Conservation (phyloP, 2,888 invertebrate species). For the Cephus sareptanus region DNA sequence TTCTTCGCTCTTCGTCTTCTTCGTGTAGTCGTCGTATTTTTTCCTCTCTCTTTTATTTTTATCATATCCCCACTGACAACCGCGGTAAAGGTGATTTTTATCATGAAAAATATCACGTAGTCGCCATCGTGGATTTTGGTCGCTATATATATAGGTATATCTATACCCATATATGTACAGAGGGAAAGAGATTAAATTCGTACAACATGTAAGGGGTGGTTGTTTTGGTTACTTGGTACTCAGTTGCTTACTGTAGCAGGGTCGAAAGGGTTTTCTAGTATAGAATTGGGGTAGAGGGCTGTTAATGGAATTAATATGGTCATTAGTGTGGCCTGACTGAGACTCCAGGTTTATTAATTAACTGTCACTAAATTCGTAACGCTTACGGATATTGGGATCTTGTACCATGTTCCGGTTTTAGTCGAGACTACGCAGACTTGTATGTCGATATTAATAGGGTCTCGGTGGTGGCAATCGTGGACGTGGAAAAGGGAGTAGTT, state of each 20-base stretch:
- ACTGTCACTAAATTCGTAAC: neutral
- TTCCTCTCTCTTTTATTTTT: neutral
- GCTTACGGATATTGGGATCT: neutral
- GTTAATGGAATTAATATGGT: neutral
- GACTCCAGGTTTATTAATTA: neutral
- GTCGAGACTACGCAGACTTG: neutral
- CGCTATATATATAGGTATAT: neutral
- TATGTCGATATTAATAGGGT: neutral
- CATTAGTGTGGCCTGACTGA: neutral
- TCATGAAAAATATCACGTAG: neutral
- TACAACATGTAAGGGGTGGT: neutral
- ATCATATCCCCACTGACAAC: neutral
- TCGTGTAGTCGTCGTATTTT: neutral
- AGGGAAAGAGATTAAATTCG: neutral
- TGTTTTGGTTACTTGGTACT: neutral
- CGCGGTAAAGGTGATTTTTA: neutral
- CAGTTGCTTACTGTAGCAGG: neutral
- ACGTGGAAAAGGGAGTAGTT: neutral
- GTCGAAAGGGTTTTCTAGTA: neutral
- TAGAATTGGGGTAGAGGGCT: neutral
- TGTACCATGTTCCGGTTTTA: neutral
- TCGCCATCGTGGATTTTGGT: neutral
- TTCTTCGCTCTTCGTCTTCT: neutral
- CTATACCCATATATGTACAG: neutral
- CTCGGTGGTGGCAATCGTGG: neutral